phyloP scores from a whole-genome alignment of 2,888 invertebrate genomes.

The Metopia argyrocephala region DNA sequence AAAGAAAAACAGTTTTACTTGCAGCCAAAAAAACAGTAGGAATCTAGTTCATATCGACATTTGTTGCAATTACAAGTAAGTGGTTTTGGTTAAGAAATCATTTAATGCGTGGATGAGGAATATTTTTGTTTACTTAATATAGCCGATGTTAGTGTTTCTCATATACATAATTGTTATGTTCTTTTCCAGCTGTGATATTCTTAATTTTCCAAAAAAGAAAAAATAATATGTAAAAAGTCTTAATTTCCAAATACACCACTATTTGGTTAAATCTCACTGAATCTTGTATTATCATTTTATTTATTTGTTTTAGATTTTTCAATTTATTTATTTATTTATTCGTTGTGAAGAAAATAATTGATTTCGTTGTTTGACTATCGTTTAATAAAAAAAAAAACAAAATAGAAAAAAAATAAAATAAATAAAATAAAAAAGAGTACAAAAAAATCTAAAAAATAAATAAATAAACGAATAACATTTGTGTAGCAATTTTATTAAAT shows the following conservation, averaged over 20 bases:
- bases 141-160: not conserved
- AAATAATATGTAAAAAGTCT: conserved; percentile 29
- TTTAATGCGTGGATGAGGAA: conserved; percentile 9
- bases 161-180: conserved; percentile 32
- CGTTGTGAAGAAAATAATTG: conserved; percentile 43
- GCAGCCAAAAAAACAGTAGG: conserved; percentile 40
- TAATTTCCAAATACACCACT: conserved; percentile 44
- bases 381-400: conserved; percentile 11
- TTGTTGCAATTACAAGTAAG: conserved; percentile 27
- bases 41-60: too few relatives aligned
- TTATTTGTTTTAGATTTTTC: conserved; percentile 34
- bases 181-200: conserved; percentile 56
- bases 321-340: conserved; percentile 33
- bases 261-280: not conserved
- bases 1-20: not conserved
- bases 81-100: too few relatives aligned
- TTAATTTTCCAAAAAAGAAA: conserved; percentile 45
- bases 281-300: conserved; percentile 7
- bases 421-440: not conserved
- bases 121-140: conserved; percentile 28
- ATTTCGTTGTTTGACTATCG: conserved; percentile 24
- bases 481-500: conserved; percentile 39
- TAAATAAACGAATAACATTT: conserved; percentile 39
- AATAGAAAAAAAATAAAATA: not conserved
- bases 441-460: conserved; percentile 32